Percentiles rank a stretch among this genome's conserved stretches.
Evolutionary conservation across 2,113 vertebrate genomes (phyloP).

Genomic region (Dicrurus megarhynchus): DNA sequence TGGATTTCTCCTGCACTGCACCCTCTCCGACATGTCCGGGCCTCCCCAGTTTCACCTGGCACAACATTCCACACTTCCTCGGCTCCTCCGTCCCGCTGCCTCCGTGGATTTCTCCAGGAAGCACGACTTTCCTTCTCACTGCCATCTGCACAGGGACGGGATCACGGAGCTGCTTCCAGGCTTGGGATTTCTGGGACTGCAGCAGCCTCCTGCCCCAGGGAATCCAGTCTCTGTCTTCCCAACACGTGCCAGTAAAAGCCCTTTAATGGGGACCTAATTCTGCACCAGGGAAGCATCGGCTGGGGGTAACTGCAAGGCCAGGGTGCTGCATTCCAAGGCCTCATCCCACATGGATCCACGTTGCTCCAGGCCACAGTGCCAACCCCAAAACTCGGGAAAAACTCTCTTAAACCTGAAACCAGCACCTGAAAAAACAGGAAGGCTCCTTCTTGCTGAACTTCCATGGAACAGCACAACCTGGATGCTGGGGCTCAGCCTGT

Average conservation of each 20-base stretch:
- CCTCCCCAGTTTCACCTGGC: neutral
- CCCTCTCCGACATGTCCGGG: neutral
- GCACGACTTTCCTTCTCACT: rapidly evolving
- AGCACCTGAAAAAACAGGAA: neutral
- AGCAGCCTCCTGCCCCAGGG: neutral
- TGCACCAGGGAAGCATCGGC: neutral
- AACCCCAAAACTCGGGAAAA: neutral
- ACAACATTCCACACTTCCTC: neutral
- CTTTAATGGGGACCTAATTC: neutral
- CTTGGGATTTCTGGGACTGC: neutral
- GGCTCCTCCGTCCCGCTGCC: neutral
- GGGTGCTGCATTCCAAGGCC: neutral
- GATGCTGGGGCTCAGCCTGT: neutral
- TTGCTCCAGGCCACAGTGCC: neutral
- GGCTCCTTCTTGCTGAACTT: rapidly evolving
- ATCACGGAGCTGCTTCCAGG: neutral
- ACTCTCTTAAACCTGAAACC: neutral
- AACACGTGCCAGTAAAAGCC: neutral
- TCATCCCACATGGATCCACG: rapidly evolving
- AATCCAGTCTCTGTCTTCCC: neutral
- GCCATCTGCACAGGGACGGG: neutral
- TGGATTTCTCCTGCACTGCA: neutral
- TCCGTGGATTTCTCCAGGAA: neutral
- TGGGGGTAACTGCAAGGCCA: rapidly evolving
- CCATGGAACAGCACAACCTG: neutral